Evolutionary conservation across 2,888 invertebrate species (phyloP).

Genomic region (Tachina lurida): DNA sequence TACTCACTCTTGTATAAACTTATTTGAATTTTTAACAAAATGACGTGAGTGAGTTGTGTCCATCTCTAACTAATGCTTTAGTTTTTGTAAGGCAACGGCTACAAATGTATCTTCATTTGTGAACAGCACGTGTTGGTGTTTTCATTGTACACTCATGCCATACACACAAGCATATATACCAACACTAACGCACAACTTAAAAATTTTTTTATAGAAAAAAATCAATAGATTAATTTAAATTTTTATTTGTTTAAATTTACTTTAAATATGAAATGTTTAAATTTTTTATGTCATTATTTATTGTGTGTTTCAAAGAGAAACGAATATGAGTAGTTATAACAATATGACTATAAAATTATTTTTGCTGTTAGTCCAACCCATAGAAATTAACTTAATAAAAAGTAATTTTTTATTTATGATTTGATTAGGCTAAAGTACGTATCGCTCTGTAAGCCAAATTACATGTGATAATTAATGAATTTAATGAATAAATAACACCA

Average conservation of each 20-base stretch:
- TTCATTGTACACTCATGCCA: neutral
- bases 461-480: too few species aligned
- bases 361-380: neutral
- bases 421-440: too few species aligned
- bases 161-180: too few species aligned
- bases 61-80: neutral
- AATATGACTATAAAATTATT: neutral
- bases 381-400: neutral
- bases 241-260: constrained; percentile 13
- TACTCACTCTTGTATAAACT: too few species aligned
- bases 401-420: too few species aligned
- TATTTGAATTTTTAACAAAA: too few species aligned
- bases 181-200: constrained; percentile 3
- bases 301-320: neutral
- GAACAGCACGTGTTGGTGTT: neutral
- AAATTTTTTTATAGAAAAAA: constrained; percentile 4
- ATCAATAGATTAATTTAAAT: constrained; percentile 35
- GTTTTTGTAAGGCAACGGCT: neutral
- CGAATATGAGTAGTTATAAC: neutral
- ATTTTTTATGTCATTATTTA: neutral
- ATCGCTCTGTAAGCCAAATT: too few species aligned
- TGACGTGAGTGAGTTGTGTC: neutral
- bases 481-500: too few species aligned
- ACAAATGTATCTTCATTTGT: neutral
- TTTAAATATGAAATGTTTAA: constrained; percentile 7